Conservation (phyloP, 1,140 invertebrate species). For the Contarinia nasturtii region DNA sequence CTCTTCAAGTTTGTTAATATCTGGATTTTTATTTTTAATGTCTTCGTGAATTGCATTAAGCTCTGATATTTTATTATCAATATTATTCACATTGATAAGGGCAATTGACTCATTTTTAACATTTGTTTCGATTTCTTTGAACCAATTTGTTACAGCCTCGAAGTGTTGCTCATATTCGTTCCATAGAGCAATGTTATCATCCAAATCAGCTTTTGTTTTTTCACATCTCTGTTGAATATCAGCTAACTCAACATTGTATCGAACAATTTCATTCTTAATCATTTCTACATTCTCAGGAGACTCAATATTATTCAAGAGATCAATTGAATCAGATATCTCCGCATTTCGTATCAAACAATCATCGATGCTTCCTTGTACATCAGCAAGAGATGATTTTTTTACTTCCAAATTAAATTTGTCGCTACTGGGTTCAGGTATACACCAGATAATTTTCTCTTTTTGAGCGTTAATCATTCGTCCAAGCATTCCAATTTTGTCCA, state of each 20-base stretch:
- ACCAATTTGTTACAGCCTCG: constrained; percentile 59
- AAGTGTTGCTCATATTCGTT: constrained; percentile 56
- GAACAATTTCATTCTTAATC: constrained; percentile 39
- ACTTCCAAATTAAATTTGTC: constrained; percentile 86
- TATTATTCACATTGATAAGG: constrained; percentile 44
- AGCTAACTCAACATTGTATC: constrained; percentile 44
- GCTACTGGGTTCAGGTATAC: constrained; percentile 64
- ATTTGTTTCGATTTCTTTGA: constrained; percentile 71
- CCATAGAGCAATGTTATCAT: constrained; percentile 58
- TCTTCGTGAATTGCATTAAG: constrained; percentile 39
- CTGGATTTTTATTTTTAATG: constrained; percentile 37
- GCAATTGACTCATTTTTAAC: constrained; percentile 51
- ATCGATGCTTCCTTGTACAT: constrained; percentile 49
- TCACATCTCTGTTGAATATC: constrained; percentile 41
- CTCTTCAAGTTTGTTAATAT: constrained; percentile 44
- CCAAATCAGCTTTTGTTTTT: constrained; percentile 46
- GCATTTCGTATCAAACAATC: constrained; percentile 43
- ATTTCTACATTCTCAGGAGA: constrained; percentile 40
- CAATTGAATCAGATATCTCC: constrained; percentile 45
- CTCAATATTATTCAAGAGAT: constrained; percentile 45
- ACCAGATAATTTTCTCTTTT: constrained; percentile 84
- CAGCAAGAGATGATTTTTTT: constrained; percentile 62
- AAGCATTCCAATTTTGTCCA: constrained; percentile 63
- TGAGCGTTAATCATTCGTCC: constrained; percentile 57
- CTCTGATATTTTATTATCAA: constrained; percentile 52